Evolutionary conservation across 2,888 invertebrate species (phyloP).

Genomic region (Tholera decimalis): DNA sequence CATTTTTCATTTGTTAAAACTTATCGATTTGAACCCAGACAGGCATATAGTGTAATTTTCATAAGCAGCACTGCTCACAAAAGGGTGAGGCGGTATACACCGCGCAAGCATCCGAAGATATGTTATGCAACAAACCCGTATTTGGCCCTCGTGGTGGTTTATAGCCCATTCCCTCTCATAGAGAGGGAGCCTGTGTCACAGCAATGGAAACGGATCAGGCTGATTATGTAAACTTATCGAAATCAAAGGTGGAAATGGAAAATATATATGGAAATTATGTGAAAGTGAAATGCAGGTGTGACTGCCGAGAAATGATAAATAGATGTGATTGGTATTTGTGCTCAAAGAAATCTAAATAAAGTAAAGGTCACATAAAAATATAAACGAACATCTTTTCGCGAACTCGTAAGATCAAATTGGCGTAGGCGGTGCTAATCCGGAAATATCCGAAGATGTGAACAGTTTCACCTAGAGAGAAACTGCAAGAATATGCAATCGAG

Average conservation of each 20-base stretch:
- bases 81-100: too few relatives aligned
- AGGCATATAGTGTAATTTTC: too few relatives aligned
- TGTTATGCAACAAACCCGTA: too few relatives aligned
- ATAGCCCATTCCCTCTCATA: too few relatives aligned
- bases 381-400: background rate
- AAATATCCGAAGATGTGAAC: constrained; percentile 30
- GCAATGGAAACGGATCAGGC: too few relatives aligned
- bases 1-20: constrained; percentile 10
- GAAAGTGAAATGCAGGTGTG: constrained; percentile 19
- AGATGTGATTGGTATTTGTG: constrained; percentile 15
- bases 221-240: too few relatives aligned
- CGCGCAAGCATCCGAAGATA: too few relatives aligned
- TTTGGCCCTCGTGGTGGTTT: too few relatives aligned
- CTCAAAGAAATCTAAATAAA: constrained; percentile 12
- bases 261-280: too few relatives aligned
- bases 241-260: constrained; percentile 7
- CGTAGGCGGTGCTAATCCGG: constrained; percentile 29
- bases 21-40: too few relatives aligned
- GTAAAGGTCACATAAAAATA: constrained; percentile 7
- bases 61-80: too few relatives aligned
- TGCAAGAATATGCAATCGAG: constrained; percentile 24
- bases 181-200: too few relatives aligned
- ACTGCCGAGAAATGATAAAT: constrained; percentile 9
- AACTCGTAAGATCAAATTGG: constrained; percentile 19
- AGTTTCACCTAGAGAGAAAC: constrained; percentile 22